phyloP scores from a whole-genome alignment of 2,113 vertebrate species.

The Lamprologus callipterus region DNA sequence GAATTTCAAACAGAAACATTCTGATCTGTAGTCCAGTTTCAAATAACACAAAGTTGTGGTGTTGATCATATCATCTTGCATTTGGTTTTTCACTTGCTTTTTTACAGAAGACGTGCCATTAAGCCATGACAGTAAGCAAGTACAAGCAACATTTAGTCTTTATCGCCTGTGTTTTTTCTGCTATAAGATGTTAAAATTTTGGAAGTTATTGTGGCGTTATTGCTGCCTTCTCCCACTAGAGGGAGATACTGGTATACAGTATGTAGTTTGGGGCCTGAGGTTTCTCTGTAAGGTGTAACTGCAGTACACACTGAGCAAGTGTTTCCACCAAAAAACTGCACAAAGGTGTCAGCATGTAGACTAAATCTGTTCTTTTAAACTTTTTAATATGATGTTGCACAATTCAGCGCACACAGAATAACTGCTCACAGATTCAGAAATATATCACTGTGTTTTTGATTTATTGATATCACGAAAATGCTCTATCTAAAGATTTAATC shows the following conservation, averaged over 20 bases:
- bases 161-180: neutral
- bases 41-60: neutral
- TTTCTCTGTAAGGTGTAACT: neutral
- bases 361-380: neutral
- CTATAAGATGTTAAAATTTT: neutral
- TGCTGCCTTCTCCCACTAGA: slow-evolving; percentile 33
- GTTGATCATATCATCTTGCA: neutral
- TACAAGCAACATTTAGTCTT: neutral
- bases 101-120: neutral
- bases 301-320: neutral
- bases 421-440: neutral
- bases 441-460: neutral
- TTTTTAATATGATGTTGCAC: neutral
- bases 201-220: neutral
- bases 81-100: neutral
- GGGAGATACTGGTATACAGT: neutral
- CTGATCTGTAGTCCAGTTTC: neutral
- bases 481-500: neutral
- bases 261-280: neutral
- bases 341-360: neutral
- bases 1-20: neutral
- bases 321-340: neutral
- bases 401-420: neutral
- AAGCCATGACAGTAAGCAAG: neutral
- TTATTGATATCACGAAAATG: rapidly evolving